Evolutionary conservation across 2,113 vertebrate genomes (phyloP), one percentile per base, ranked within the genome.

Genomic region (Dendropsophus ebraccatus): DNA sequence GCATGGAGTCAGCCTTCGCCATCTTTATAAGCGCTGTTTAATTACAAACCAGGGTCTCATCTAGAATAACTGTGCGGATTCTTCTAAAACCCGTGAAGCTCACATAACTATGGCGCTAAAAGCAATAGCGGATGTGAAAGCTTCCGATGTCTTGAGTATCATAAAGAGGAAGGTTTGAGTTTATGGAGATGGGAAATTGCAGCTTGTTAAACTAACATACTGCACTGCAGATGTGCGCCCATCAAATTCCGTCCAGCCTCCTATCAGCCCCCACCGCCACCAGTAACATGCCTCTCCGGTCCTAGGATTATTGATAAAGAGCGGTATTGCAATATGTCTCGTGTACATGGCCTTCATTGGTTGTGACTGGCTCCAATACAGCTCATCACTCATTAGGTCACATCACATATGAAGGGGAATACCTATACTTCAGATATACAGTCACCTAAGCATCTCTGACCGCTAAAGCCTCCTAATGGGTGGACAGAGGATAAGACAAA

Each of bases 221-320:
- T 69, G 79, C 79, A 81, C n/a, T 81, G 60, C 60, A 81, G 60
- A 65, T 47, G n/a, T 50, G 79, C 28, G 32, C 41, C 65, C 16
- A 67, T n/a, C 37, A 81, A 25, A 81, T 13, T 14, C 35, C 21
- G 1, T 32, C 28, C 50, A 11, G 2, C 25, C 67, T n/a, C 7
- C 21, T 82, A 32, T 56, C 60, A 70, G 23, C 47, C 65, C 25
- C 28, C 65, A 1, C 14, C n/a, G 12, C 28, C 62, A 32, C 14
- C 62, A 32, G 17, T 32, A 32, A 32, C 62, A 23, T 70, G 45
- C 49, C 28, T 49, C 14, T 9, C 21, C 16, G 41, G 17, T n/a
- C 35, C 16, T 17, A 16, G 2, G 19, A 23, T 47, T 54, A 75
- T 62, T 84, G 70, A 76, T 84, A 32, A 60, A 3, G 45, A 56